A percentile compares a stretch with the other conserved stretches of the same genome.
Evolutionary conservation across 2,888 invertebrate genomes (phyloP).

Genomic region (Parnassius orleans): DNA sequence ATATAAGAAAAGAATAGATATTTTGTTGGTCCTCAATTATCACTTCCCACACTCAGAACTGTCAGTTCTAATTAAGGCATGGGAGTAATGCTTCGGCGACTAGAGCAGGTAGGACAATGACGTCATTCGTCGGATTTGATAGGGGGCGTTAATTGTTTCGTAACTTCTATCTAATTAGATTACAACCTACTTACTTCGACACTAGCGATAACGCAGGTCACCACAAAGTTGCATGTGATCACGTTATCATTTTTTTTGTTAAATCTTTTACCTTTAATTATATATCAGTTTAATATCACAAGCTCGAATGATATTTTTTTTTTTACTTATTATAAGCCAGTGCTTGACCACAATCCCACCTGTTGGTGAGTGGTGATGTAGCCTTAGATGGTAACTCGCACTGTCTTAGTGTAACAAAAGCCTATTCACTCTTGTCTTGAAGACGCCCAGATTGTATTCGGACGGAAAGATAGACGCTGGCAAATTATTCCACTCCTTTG

Average conservation of each 20-base stretch:
- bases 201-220: constrained; percentile 11
- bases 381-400: no score
- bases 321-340: no score
- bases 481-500: no score
- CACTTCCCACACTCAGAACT: not conserved
- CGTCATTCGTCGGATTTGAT: constrained; percentile 16
- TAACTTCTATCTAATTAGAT: constrained; percentile 20
- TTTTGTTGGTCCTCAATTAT: not conserved
- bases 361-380: no score
- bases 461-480: no score
- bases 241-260: not conserved
- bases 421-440: no score
- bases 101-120: constrained; percentile 4
- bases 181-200: constrained; percentile 14
- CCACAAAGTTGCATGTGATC: not conserved
- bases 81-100: not conserved
- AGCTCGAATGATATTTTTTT: not conserved
- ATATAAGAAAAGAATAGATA: not conserved
- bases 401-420: no score
- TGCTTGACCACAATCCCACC: no score
- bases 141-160: constrained; percentile 12
- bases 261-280: not conserved
- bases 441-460: no score
- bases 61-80: not conserved
- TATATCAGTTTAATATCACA: not conserved